Percentiles rank a stretch among this genome's conserved stretches.
These are phyloP conservation scores for Cheilosia soror DNA, from an alignment of 2,888 invertebrate species.

Conservation along the genomic window DNA sequence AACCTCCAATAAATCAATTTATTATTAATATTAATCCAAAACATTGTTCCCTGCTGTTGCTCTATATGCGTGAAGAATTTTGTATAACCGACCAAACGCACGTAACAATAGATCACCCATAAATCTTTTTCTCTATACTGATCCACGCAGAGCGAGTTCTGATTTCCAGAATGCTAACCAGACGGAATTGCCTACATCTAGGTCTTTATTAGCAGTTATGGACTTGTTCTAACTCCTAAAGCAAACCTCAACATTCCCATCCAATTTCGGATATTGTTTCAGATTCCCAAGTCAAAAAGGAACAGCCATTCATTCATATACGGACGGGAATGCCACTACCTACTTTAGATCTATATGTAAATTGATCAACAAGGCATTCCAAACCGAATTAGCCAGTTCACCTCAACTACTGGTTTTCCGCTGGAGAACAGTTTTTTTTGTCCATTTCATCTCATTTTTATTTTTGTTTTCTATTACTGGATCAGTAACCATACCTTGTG, in stretches of 20 bases:
- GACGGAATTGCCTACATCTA: not conserved
- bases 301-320: not conserved
- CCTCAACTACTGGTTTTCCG: constrained; percentile 61
- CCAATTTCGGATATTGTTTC: constrained; percentile 9
- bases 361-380: constrained; percentile 64
- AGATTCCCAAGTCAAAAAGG: not conserved
- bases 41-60: too few species aligned
- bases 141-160: constrained; percentile 4
- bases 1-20: too few species aligned
- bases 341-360: constrained; percentile 50
- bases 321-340: not conserved
- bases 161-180: constrained; percentile 37
- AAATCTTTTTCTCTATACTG: not conserved
- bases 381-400: constrained; percentile 53
- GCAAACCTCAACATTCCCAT: constrained; percentile 32
- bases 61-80: too few species aligned
- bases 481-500: constrained; percentile 16
- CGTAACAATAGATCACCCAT: too few species aligned
- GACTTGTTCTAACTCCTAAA: constrained; percentile 38
- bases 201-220: constrained; percentile 41
- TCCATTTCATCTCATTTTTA: constrained; percentile 19
- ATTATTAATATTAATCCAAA: too few species aligned
- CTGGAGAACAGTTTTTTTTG: constrained; percentile 34
- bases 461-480: constrained; percentile 16
- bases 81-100: too few species aligned